Evolutionary conservation across 2,797 vertebrate genomes (phyloP), one percentile per base, ranked within the genome.

Genomic region (Hephaestus fuliginosus): DNA sequence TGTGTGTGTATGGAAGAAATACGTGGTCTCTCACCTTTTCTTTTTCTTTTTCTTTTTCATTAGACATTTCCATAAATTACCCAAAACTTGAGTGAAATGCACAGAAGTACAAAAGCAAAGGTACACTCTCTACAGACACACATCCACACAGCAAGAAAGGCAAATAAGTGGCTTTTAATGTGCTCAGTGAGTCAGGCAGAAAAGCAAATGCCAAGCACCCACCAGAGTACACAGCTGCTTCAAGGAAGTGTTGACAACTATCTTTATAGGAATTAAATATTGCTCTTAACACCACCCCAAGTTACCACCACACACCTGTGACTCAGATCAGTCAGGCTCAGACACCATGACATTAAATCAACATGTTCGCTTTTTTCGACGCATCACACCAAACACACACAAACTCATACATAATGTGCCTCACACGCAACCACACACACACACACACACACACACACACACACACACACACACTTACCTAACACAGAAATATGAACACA

Each of bases 241-340:
- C 76, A 67, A 86, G 91, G 80, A 80, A 86, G 92, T 83, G 93
- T 92, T 92, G 93, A 96, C 95, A 95, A 90, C 91, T 92, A 93
- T 94, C 93, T 95, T 94, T 91, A 94, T 93, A 89, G 90, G 94
- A 94, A 94, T 94, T 91, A 94, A 91, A 89, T 89, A 89, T 90
- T 79, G 88, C 90, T 88, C 91, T 79, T 65, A 81, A 80, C 85
- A 78, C 73, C 86, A 51, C 85, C 86, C 86, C 56, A 2, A 77
- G 86, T 57, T 82, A 86, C 79, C 41, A 68, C 70, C 81, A 58
- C 87, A 82, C 87, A 91, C 90, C 92, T 92, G 84, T 93, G 92
- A 94, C 88, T 95, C 91, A 88, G 83, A 89, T 83, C 87, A 74
- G 83, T 86, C 51, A 78, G 88, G 74, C 89, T 85, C 88, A 89